Percentiles rank a stretch among this genome's conserved stretches.
phyloP scores from a whole-genome alignment of 64 coral and sea anemone species.

The Pocillopora verrucosa region DNA sequence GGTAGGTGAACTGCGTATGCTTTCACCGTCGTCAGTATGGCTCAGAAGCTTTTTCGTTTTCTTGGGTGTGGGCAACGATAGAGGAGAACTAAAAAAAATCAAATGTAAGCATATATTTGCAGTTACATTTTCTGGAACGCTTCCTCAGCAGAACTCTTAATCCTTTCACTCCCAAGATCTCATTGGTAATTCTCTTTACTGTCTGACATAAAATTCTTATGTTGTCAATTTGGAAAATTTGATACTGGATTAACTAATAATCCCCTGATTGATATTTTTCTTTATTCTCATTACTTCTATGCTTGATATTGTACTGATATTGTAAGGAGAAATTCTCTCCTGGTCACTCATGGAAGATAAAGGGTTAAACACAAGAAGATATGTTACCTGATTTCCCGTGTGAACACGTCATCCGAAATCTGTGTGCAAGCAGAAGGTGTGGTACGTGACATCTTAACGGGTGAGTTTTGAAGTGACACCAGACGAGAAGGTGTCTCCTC shows the following conservation, averaged over 20 bases:
- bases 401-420: constrained; percentile 30
- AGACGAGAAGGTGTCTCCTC: constrained; percentile 86
- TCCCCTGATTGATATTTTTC: too few relatives aligned
- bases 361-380: too few relatives aligned
- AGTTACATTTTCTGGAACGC: neutral
- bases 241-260: too few relatives aligned
- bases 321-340: too few relatives aligned
- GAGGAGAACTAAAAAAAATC: neutral
- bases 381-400: constrained; percentile 34
- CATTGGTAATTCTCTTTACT: too few relatives aligned
- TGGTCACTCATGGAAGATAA: neutral
- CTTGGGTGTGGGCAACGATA: constrained; percentile 11
- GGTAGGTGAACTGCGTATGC: constrained; percentile 16
- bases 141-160: neutral
- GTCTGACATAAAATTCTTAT: too few relatives aligned
- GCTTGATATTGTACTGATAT: too few relatives aligned
- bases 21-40: constrained; percentile 35
- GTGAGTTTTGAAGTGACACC: constrained; percentile 89
- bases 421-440: constrained; percentile 35
- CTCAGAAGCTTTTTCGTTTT: constrained; percentile 20
- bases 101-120: neutral
- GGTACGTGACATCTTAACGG: constrained; percentile 62
- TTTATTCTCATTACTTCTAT: too few relatives aligned
- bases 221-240: too few relatives aligned
- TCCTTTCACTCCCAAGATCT: neutral